These are phyloP conservation scores for Saccopteryx bilineata DNA, from an alignment of 2,113 vertebrate genomes.

Conservation along the genomic window DNA sequence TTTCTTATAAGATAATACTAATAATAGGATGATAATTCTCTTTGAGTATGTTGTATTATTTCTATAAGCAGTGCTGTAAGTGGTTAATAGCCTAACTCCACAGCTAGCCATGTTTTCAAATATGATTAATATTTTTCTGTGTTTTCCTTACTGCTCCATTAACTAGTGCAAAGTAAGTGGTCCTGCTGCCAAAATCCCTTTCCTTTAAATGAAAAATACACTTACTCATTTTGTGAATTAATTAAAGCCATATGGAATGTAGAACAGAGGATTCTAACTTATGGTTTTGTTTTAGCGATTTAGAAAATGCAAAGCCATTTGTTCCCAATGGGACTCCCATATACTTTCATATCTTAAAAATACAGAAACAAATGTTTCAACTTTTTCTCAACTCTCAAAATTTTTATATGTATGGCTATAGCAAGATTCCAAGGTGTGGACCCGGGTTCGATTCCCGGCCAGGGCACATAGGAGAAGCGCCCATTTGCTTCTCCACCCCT, in stretches of 20 bases:
- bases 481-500: no score
- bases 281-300: conserved; percentile 67
- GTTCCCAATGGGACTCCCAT: conserved; percentile 52
- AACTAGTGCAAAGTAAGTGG: conserved; percentile 74
- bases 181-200: conserved; percentile 73
- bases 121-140: conserved; percentile 78
- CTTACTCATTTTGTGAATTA: conserved; percentile 78
- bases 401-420: conserved; percentile 44
- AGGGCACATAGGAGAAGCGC: no score
- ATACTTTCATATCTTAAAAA: conserved; percentile 67
- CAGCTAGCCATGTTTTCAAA: conserved; percentile 70
- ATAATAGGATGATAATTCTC: conserved; percentile 22
- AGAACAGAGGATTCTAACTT: conserved; percentile 66
- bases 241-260: conserved; percentile 79
- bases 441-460: no score
- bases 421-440: not conserved
- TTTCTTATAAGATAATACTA: conserved; percentile 54
- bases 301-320: conserved; percentile 68
- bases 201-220: conserved; percentile 77
- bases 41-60: conserved; percentile 57
- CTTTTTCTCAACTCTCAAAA: not conserved
- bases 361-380: conserved; percentile 47
- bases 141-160: conserved; percentile 76
- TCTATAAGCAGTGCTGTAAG: conserved; percentile 42
- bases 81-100: conserved; percentile 66